A percentile compares a stretch with the other conserved stretches of the same genome.
phyloP scores from a whole-genome alignment of 2,888 invertebrate genomes.

The Elgonia sp. region DNA sequence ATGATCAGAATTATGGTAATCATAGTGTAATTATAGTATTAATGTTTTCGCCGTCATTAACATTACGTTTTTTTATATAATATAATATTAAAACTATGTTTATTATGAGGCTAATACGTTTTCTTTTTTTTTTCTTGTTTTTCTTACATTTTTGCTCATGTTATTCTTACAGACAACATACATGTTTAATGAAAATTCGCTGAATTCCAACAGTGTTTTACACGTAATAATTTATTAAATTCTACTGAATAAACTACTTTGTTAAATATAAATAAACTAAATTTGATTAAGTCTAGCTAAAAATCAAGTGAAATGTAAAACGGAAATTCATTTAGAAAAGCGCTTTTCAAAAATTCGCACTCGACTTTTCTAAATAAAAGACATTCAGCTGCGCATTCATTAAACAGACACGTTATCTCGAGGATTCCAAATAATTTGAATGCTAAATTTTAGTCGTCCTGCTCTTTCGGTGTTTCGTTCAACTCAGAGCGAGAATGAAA shows the following conservation, averaged over 20 bases:
- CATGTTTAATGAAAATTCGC: no score
- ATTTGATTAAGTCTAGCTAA: no score
- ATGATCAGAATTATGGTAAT: constrained; percentile 41
- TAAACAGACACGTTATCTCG: no score
- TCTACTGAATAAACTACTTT: no score
- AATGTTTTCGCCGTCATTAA: constrained; percentile 67
- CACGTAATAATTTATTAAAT: no score
- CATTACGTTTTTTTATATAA: constrained; percentile 45
- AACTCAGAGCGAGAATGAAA: constrained; percentile 22
- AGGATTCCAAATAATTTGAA: not conserved
- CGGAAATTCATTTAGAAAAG: no score
- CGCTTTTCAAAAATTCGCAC: no score
- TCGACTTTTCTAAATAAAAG: no score
- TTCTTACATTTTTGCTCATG: not conserved
- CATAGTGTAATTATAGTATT: constrained; percentile 61
- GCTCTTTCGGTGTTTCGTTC: constrained; percentile 16
- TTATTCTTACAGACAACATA: not conserved
- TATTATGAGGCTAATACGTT: constrained; percentile 72
- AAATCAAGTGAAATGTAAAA: no score
- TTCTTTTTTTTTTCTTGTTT: constrained; percentile 42
- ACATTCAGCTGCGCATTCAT: no score
- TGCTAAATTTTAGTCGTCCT: not conserved
- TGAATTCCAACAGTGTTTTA: no score
- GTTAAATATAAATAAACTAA: no score
- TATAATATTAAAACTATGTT: constrained; percentile 74